Evolutionary conservation across 2,888 invertebrate species (phyloP), one percentile per base, ranked within the genome.

Genomic region (Panopea generosa): DNA sequence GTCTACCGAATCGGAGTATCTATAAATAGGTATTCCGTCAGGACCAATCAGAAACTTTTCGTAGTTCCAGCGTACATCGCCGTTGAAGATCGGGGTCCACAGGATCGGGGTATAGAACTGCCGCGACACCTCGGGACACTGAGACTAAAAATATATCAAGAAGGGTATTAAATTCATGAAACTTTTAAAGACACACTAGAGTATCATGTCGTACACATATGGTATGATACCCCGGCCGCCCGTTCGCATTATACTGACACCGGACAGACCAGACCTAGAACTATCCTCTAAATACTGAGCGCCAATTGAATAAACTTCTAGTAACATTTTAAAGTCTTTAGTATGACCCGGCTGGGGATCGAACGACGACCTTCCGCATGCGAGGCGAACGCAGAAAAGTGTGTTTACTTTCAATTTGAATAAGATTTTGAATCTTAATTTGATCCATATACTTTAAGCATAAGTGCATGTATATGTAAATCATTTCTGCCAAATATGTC

Each of bases 1-100:
- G 24, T 80, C 80, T 9, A 76, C 66, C 7, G 59, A 49, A 20
- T 40, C 57, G 38, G 80, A 57, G 47, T 80, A 80, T 55, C 80
- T 61, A 59, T 76, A 76, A 26, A 80, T 65, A 56, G 80, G 73
- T 22, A 67, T 57, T 6, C 80, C 80, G 60, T 80, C 80, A 22
- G 76, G 80, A 55, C 80, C 80, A 70, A 80, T 67, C 50, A 80
- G 60, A 61, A 80, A 80, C 60, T 80, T 80, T 57, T 80, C 80
- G 38, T 65, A 80, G 65, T 80, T 80, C 80, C 80, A 80, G 20
- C 63, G 61, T 27, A 80, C 60, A 24, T 80, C 80, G 38, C 69
- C 73, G n/a, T 65, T 80, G 43, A 73, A 69, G 14, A 76, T 56
- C 1, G 80, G 80, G 16, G 45, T 59, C 60, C 76, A 80, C 33